Conservation (phyloP, 2,888 invertebrate species). For the Eumacrocentrus americanus region DNA sequence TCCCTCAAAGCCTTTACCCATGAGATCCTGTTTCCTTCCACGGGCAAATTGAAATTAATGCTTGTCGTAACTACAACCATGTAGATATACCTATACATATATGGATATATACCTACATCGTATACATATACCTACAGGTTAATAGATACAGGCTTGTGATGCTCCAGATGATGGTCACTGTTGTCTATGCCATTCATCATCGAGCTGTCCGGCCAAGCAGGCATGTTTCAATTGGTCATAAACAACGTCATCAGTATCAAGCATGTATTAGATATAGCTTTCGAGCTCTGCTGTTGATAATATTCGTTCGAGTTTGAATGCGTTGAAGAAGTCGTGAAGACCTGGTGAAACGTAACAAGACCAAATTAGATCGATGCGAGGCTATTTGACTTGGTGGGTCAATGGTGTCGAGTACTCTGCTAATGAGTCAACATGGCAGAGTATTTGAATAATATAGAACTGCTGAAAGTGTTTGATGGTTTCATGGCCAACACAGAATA, state of each 20-base stretch:
- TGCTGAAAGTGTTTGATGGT: not conserved
- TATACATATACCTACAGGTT: no score
- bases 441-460: not conserved
- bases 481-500: not conserved
- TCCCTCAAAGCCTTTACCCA: no score
- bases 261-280: not conserved
- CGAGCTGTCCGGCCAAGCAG: not conserved
- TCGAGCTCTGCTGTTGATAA: not conserved
- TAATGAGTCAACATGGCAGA: not conserved
- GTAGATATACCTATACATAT: not conserved
- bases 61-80: not conserved
- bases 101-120: not conserved
- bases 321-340: not conserved
- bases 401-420: not conserved
- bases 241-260: not conserved
- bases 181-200: not conserved
- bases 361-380: not conserved
- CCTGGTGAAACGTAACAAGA: not conserved
- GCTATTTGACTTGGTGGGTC: not conserved
- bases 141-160: no score
- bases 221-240: not conserved
- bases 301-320: no score
- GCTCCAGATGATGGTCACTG: no score
- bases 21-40: no score
- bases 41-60: no score